Conservation (phyloP, 2,888 invertebrate genomes). For the Drosophila siamana region DNA sequence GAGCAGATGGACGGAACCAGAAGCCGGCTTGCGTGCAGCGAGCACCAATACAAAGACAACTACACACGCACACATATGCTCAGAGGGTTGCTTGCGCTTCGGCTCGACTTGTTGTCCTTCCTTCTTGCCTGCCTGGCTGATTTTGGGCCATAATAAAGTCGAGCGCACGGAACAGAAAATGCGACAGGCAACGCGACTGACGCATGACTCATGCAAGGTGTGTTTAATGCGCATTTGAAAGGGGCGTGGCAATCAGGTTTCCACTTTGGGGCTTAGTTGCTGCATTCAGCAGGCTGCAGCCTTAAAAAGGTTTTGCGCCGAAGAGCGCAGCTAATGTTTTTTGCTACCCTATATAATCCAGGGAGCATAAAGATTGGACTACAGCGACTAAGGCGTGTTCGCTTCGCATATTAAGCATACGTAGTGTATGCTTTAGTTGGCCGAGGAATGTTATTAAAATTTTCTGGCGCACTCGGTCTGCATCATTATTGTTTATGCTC, state of each 20-base stretch:
- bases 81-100: conserved; percentile 55
- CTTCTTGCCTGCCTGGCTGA: conserved; percentile 19
- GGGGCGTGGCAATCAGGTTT: conserved; percentile 21
- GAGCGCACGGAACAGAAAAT: conserved; percentile 59
- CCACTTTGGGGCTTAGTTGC: conserved; percentile 11
- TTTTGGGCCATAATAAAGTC: conserved; percentile 73
- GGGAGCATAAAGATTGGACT: neutral
- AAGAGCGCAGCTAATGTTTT: conserved; percentile 4
- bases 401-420: conserved; percentile 16
- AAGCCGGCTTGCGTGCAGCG: conserved; percentile 57
- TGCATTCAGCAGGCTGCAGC: conserved; percentile 29
- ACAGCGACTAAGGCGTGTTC: neutral
- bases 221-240: conserved; percentile 66
- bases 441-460: no score
- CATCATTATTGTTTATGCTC: no score
- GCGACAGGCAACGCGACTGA: conserved; percentile 47
- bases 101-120: conserved; percentile 42
- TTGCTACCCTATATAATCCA: conserved; percentile 19
- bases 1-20: conserved; percentile 31
- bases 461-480: no score
- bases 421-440: neutral
- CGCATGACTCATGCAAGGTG: conserved; percentile 78
- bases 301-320: conserved; percentile 29
- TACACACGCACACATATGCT: conserved; percentile 17
- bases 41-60: conserved; percentile 10